A percentile compares a stretch with the other conserved stretches of the same genome.
Evolutionary conservation across 2,888 invertebrate species (phyloP).

Genomic region (Drosophila lutescens): DNA sequence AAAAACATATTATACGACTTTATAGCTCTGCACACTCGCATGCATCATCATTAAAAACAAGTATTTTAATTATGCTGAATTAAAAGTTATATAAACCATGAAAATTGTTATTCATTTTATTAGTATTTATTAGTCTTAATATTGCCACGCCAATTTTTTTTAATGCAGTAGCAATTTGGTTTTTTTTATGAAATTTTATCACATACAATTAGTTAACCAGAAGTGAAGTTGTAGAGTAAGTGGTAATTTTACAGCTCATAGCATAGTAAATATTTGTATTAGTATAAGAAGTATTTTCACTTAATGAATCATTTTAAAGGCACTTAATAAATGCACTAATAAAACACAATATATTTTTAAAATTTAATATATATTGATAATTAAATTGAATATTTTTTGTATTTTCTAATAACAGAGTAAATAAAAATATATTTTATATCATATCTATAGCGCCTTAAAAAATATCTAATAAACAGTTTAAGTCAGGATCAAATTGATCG

Average conservation of each 20-base stretch:
- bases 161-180: neutral
- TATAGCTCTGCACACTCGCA: neutral
- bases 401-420: no score
- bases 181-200: neutral
- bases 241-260: neutral
- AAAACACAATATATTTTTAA: no score
- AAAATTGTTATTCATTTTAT: neutral
- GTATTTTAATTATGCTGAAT: neutral
- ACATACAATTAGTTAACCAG: neutral
- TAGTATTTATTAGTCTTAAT: neutral
- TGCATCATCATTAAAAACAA: neutral
- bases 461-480: neutral
- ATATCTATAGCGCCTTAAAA: no score
- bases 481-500: no score
- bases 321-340: no score
- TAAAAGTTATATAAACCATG: neutral
- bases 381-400: no score
- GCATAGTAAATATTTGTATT: no score
- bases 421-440: no score
- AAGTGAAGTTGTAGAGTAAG: neutral
- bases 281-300: no score
- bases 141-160: neutral
- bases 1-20: neutral
- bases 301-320: no score
- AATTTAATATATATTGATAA: no score